These are phyloP conservation scores for Daboia siamensis DNA, from an alignment of 2,113 vertebrate genomes.

Conservation along the genomic window DNA sequence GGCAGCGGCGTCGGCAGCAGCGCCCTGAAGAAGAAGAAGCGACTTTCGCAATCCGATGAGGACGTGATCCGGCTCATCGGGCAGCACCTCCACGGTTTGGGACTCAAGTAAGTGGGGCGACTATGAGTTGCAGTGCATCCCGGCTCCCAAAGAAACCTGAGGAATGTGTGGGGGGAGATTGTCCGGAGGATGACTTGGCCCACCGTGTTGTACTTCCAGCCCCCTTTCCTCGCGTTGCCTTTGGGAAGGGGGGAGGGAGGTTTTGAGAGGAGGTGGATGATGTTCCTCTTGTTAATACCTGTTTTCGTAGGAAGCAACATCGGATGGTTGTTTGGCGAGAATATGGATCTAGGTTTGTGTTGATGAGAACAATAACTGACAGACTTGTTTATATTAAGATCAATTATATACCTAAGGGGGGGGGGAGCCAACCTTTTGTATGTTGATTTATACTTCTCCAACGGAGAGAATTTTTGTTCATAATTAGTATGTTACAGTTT, in stretches of 20 bases:
- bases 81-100: constrained; percentile 91
- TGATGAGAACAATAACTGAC: constrained; percentile 3
- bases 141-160: background rate
- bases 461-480: rapidly evolving
- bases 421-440: background rate
- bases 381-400: constrained; percentile 24
- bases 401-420: background rate
- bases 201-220: background rate
- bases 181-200: background rate
- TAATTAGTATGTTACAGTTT: background rate
- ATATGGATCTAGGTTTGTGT: background rate
- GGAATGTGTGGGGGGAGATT: background rate
- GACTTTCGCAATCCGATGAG: constrained; percentile 89
- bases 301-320: background rate
- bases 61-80: constrained; percentile 94
- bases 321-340: background rate
- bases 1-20: constrained; percentile 69
- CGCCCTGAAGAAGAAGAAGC: constrained; percentile 86
- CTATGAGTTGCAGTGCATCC: background rate
- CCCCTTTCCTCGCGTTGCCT: too few species aligned
- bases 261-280: background rate
- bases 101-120: constrained; percentile 89
- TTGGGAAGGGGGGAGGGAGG: background rate
- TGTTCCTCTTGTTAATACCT: background rate
- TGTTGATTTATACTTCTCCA: background rate